Conservation (phyloP, 2,888 invertebrate species). For the Drosophila falleni region DNA sequence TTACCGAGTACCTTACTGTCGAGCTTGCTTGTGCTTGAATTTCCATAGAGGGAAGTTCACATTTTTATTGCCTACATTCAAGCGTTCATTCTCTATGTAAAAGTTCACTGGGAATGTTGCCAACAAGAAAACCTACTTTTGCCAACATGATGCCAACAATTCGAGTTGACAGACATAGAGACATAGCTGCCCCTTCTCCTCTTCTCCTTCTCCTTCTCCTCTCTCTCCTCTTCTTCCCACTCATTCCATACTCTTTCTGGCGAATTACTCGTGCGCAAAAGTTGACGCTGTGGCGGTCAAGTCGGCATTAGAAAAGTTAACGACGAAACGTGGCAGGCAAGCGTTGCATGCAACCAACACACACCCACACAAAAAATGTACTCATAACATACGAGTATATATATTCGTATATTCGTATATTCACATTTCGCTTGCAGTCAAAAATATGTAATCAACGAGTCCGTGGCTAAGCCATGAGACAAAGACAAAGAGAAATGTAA, state of each 20-base stretch:
- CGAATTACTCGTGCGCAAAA: conserved; percentile 50
- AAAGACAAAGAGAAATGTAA: conserved; percentile 16
- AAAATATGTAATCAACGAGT: conserved; percentile 16
- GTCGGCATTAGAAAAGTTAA: conserved; percentile 27
- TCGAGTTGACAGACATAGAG: conserved; percentile 35
- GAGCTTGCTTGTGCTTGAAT: conserved; percentile 1
- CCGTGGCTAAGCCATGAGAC: conserved; percentile 7
- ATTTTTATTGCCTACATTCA: conserved; percentile 57
- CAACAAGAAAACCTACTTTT: conserved; percentile 71
- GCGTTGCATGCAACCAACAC: conserved; percentile 10
- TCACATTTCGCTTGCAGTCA: conserved; percentile 13
- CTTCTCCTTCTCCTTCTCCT: neutral
- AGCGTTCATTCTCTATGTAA: conserved; percentile 9
- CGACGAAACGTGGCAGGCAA: conserved; percentile 5
- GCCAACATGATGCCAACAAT: conserved; percentile 57
- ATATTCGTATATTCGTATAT: neutral
- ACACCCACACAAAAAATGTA: neutral
- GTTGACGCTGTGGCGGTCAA: conserved; percentile 48
- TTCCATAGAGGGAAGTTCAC: conserved; percentile 22
- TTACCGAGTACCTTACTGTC: neutral
- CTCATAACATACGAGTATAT: neutral
- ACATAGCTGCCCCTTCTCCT: no score
- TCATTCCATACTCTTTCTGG: conserved; percentile 5
- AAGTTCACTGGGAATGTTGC: conserved; percentile 47
- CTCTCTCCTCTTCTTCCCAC: neutral